Evolutionary conservation across 2,888 invertebrate species (phyloP).

Genomic region (Chrysopilus asiliformis): DNA sequence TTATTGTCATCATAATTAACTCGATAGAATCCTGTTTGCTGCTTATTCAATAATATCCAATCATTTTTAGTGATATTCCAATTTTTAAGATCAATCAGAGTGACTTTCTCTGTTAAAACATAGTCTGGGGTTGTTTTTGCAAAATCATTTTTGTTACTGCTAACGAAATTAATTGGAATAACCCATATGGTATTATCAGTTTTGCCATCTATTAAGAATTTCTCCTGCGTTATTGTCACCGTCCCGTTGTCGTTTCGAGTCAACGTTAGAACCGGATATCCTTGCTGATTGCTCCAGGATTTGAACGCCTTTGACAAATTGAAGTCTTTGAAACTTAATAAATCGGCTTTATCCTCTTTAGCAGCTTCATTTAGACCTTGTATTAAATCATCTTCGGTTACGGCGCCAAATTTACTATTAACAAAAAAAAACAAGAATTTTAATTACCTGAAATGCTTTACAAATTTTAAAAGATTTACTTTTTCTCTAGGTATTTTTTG

Average conservation of each 20-base stretch:
- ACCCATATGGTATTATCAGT: no score
- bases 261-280: slow-evolving; percentile 45
- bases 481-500: background rate
- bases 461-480: slow-evolving; percentile 3
- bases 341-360: slow-evolving; percentile 16
- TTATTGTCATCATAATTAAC: slow-evolving; percentile 56
- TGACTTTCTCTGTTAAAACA: no score
- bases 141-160: no score
- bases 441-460: background rate
- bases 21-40: slow-evolving; percentile 40
- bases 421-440: slow-evolving; percentile 1
- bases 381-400: slow-evolving; percentile 19
- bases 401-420: slow-evolving; percentile 7
- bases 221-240: no score
- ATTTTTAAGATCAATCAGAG: no score
- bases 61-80: no score
- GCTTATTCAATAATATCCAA: slow-evolving; percentile 32
- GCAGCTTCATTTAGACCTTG: slow-evolving; percentile 18
- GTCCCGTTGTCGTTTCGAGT: no score
- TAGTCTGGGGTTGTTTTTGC: no score
- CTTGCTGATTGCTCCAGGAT: slow-evolving; percentile 47
- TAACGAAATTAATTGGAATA: no score
- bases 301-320: no score
- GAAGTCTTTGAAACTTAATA: slow-evolving; percentile 39
- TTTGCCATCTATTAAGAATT: no score